These are phyloP conservation scores for Meganola albula DNA, from an alignment of 2,888 invertebrate genomes.

Conservation along the genomic window DNA sequence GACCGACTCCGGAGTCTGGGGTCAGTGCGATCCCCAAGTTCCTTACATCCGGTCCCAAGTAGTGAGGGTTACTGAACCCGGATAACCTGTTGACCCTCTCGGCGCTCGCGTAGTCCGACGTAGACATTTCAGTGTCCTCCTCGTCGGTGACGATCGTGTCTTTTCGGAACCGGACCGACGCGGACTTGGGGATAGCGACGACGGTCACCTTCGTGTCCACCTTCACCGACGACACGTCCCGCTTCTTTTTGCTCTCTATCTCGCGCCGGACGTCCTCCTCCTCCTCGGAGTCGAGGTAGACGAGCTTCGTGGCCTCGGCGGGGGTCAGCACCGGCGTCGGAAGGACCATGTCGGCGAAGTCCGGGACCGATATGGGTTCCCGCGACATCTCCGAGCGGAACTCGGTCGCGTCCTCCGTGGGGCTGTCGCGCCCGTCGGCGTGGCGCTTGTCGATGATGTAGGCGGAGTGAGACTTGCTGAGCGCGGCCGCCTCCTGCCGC, in stretches of 20 bases:
- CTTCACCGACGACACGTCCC: slow-evolving; percentile 57
- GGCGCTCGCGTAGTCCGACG: slow-evolving; percentile 87
- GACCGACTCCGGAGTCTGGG: slow-evolving; percentile 80
- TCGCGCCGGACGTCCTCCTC: slow-evolving; percentile 64
- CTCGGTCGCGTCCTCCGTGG: slow-evolving; percentile 45
- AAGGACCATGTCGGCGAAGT: slow-evolving; percentile 81
- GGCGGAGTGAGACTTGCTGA: slow-evolving; percentile 79
- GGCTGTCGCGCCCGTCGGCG: slow-evolving; percentile 41
- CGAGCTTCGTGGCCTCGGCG: slow-evolving; percentile 81
- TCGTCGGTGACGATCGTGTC: slow-evolving; percentile 69
- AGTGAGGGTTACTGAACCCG: slow-evolving; percentile 85
- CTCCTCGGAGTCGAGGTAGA: slow-evolving; percentile 84
- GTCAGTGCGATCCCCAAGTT: slow-evolving; percentile 82
- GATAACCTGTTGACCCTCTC: slow-evolving; percentile 80
- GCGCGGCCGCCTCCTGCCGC: slow-evolving; percentile 44
- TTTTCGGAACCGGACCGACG: slow-evolving; percentile 78
- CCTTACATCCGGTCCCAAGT: slow-evolving; percentile 83
- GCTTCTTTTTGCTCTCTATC: slow-evolving; percentile 19
- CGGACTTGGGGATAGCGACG: slow-evolving; percentile 74
- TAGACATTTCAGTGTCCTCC: slow-evolving; percentile 79
- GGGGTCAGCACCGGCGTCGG: slow-evolving; percentile 82
- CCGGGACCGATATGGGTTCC: slow-evolving; percentile 86
- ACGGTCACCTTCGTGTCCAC: slow-evolving; percentile 59
- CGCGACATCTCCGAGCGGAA: slow-evolving; percentile 70
- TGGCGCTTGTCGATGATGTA: slow-evolving; percentile 71